These are phyloP conservation scores for Tetramorium parvispinum DNA, from an alignment of 1,140 invertebrate species.

Conservation along the genomic window DNA sequence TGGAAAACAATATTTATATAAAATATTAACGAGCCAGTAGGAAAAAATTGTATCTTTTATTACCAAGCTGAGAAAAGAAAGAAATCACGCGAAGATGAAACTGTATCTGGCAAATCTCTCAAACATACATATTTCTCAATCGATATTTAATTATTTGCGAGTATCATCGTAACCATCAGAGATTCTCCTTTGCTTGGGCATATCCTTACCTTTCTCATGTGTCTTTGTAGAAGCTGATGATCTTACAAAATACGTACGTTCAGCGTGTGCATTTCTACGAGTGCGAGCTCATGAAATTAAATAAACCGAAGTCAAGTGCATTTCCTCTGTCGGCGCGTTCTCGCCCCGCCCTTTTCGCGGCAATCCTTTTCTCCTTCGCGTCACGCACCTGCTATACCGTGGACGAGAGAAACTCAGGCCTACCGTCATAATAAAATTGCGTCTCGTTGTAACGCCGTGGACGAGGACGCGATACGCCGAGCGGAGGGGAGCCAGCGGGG, in stretches of 20 bases:
- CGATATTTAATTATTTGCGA: not conserved
- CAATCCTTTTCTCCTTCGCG: slow-evolving; percentile 63
- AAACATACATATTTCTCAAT: not conserved
- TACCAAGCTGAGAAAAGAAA: not conserved
- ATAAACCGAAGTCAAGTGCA: slow-evolving; percentile 1
- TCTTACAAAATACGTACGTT: not conserved
- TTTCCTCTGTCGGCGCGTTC: not conserved
- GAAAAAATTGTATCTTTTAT: not conserved
- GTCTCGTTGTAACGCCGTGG: slow-evolving; percentile 70
- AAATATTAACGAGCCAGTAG: not conserved
- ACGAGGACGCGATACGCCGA: slow-evolving; percentile 51
- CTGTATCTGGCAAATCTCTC: not conserved
- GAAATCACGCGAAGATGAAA: not conserved
- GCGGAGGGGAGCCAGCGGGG: not conserved
- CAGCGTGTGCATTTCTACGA: not conserved
- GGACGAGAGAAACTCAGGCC: slow-evolving; percentile 61
- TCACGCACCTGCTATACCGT: slow-evolving; percentile 62
- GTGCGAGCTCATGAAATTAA: slow-evolving; percentile 7
- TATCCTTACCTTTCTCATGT: not conserved
- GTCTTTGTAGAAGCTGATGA: not conserved
- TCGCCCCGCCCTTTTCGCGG: not conserved
- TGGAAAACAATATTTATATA: not conserved
- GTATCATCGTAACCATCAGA: not conserved
- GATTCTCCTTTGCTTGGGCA: not conserved
- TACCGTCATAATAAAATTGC: slow-evolving; percentile 69